These are phyloP conservation scores for Chaitophorus viminalis DNA, from an alignment of 2,888 invertebrate genomes.

Conservation along the genomic window DNA sequence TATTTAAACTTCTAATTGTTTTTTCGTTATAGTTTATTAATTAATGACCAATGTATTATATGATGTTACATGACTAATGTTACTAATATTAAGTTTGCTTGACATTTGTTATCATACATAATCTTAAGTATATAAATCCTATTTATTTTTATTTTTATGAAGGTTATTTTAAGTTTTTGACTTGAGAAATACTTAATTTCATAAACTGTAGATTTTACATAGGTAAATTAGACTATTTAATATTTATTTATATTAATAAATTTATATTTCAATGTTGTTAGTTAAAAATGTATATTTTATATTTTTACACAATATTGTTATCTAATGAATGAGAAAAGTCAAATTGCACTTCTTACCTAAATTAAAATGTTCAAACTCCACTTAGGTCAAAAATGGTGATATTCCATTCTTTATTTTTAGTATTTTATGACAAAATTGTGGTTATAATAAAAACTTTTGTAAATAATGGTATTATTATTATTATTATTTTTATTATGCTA, in stretches of 20 bases:
- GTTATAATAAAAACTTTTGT: no score
- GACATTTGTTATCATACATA: not conserved
- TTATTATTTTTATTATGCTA: no score
- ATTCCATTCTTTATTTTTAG: no score
- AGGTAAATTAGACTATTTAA: no score
- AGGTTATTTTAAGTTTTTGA: not conserved
- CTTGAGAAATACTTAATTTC: not conserved
- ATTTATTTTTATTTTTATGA: not conserved
- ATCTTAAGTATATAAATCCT: not conserved
- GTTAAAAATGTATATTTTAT: not conserved
- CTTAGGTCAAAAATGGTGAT: no score
- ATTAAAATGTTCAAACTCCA: no score
- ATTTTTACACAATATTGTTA: conserved; percentile 24
- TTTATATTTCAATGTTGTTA: conserved; percentile 4
- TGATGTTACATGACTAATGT: no score
- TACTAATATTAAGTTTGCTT: not conserved
- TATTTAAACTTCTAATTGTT: conserved; percentile 13
- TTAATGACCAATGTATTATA: not conserved
- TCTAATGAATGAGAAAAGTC: not conserved
- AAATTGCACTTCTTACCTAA: no score
- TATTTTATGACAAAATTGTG: no score
- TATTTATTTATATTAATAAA: not conserved
- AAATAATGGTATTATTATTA: no score
- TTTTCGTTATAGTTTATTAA: not conserved
- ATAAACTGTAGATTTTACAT: not conserved